Conservation (phyloP, 2,888 invertebrate genomes). For the Rugalucina vietnamica region DNA sequence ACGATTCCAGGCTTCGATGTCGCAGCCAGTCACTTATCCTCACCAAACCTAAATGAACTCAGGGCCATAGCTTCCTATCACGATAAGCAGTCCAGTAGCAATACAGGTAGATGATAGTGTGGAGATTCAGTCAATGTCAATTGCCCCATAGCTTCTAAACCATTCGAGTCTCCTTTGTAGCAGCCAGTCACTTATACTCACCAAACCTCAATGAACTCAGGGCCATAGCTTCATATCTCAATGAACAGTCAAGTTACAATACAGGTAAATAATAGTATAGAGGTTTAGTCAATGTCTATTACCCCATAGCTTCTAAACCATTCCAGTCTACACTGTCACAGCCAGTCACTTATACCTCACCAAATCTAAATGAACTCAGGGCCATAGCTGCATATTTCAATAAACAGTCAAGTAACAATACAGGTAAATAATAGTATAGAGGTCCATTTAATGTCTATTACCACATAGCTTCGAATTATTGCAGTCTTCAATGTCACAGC, state of each 20-base stretch:
- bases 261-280: too few species aligned
- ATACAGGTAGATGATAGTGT: too few species aligned
- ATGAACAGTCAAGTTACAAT: too few species aligned
- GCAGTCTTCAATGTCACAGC: too few species aligned
- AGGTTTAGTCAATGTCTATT: too few species aligned
- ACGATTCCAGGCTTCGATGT: constrained; percentile 86
- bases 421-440: too few species aligned
- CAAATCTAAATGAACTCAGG: constrained; percentile 91
- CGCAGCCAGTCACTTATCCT: constrained; percentile 86
- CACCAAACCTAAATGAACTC: constrained; percentile 93
- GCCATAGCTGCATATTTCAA: constrained; percentile 86
- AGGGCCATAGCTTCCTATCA: constrained; percentile 86
- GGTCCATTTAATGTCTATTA: too few species aligned
- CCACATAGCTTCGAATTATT: too few species aligned
- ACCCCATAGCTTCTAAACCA: constrained; percentile 90
- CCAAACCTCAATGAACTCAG: constrained; percentile 93
- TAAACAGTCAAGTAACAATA: too few species aligned
- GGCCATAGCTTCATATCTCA: constrained; percentile 86
- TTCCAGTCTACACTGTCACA: constrained; percentile 86
- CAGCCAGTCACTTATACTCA: constrained; percentile 87
- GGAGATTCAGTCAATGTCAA: too few species aligned
- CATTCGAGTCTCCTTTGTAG: constrained; percentile 87
- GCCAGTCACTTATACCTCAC: constrained; percentile 88
- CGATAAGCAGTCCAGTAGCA: too few species aligned
- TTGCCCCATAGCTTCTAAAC: constrained; percentile 90